A percentile compares a stretch with the other conserved stretches of the same genome.
Conservation (phyloP, 2,113 vertebrate species). For the Mirounga angustirostris region DNA sequence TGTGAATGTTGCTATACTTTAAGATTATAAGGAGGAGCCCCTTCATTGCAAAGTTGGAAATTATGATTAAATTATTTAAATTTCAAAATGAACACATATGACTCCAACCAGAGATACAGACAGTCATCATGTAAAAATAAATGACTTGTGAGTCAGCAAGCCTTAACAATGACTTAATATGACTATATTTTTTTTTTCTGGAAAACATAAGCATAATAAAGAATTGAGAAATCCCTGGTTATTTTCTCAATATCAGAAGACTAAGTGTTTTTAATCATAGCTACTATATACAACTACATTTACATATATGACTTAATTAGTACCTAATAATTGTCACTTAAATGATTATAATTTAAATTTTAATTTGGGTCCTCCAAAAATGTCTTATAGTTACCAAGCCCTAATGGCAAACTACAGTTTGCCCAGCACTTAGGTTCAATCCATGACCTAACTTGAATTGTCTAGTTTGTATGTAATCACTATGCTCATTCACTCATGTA, state of each 20-base stretch:
- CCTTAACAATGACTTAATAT: background rate
- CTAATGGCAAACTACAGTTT: background rate
- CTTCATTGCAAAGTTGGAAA: background rate
- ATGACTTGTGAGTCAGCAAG: background rate
- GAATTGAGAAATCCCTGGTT: background rate
- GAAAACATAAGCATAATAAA: background rate
- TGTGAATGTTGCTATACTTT: background rate
- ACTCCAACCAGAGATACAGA: background rate
- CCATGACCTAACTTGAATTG: background rate
- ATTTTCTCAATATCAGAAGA: background rate
- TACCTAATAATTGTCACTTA: background rate
- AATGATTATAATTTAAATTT: background rate
- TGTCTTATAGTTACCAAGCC: background rate
- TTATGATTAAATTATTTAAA: background rate
- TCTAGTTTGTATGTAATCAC: background rate
- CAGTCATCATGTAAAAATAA: background rate
- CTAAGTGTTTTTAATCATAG: background rate
- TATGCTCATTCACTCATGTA: background rate
- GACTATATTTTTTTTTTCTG: background rate
- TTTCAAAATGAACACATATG: constrained; percentile 8
- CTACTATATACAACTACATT: background rate
- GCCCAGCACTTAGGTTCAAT: background rate
- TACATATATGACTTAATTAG: background rate
- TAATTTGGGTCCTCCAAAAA: background rate
- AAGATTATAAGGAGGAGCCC: background rate